phyloP scores from a whole-genome alignment of 2,113 vertebrate species.

The Pollimyrus isidori region DNA sequence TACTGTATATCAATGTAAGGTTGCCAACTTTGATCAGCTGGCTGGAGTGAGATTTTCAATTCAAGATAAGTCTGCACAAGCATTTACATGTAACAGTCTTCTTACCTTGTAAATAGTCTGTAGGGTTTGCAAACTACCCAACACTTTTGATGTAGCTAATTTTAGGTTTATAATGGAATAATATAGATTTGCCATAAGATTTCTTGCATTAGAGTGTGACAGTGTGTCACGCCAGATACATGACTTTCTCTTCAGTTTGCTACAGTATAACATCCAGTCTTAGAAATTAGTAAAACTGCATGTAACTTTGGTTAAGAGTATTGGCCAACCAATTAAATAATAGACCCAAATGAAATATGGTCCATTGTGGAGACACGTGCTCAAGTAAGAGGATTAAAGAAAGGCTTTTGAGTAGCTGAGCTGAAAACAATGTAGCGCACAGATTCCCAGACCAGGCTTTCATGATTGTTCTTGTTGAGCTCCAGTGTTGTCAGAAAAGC shows the following conservation, averaged over 20 bases:
- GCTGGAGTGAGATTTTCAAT: neutral
- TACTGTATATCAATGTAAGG: neutral
- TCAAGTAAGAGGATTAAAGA: constrained; percentile 3
- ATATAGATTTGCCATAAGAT: neutral
- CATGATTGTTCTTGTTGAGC: constrained; percentile 7
- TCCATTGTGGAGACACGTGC: neutral
- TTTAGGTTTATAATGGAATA: neutral
- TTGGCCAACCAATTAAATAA: neutral
- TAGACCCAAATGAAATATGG: neutral
- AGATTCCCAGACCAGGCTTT: neutral
- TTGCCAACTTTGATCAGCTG: neutral
- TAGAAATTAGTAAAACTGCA: neutral
- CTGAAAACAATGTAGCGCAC: neutral
- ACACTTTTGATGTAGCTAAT: neutral
- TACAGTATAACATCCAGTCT: neutral
- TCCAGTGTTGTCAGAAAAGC: neutral
- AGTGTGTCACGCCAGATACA: neutral
- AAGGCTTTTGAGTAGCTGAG: neutral
- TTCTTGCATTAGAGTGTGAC: neutral
- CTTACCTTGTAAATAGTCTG: neutral
- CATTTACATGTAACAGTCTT: neutral
- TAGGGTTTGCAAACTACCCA: neutral
- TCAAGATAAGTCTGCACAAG: neutral
- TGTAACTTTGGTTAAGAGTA: neutral
- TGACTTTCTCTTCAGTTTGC: neutral